Evolutionary conservation across 2,797 vertebrate species (phyloP), one percentile per base, ranked within the genome.

Genomic region (Zalophus californianus): DNA sequence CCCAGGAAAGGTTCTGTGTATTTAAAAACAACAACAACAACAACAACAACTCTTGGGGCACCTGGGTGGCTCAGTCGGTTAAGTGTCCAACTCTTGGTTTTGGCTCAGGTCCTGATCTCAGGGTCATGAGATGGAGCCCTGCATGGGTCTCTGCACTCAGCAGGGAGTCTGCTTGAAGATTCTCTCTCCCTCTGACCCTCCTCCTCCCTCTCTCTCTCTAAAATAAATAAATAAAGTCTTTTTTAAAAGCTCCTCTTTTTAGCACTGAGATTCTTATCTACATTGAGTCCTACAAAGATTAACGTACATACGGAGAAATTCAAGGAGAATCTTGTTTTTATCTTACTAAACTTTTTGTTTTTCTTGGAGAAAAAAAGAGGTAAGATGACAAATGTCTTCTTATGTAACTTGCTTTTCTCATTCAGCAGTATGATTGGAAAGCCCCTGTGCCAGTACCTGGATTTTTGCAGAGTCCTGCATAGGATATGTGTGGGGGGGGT

Each of bases 281-380:
- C 14, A 89, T n/a, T 35, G 29, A 21, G 23, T 21, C 7, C 21
- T 85, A 35, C 20, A 70, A 68, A 35, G n/a, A 90, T 78, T 94
- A 97, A 80, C 78, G 92, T 50, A 91, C 85, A 90, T 93, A 58
- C 32, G 9, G 48, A 96, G n/a, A 64, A 85, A 83, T 72, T 64
- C 8, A 44, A 68, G 32, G 27, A 56, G 15, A 66, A 41, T 78
- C 5, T 91, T 77, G 5, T 10, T 78, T 97, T 89, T 62, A 83
- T 1, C 5, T 86, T 91, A 79, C 44, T 75, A 21, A 32, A 58
- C 3, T 72, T 92, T 72, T 54, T 58, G 35, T 83, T 54, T 89
- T 89, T 38, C 8, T 84, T 83, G 75, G 13, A 35, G 44, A 77
- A 92, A 94, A 18, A 41, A 38, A 60, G 52, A n/a, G 18, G 14